Conservation (phyloP, 2,113 vertebrate species). For the Bufo gargarizans region DNA sequence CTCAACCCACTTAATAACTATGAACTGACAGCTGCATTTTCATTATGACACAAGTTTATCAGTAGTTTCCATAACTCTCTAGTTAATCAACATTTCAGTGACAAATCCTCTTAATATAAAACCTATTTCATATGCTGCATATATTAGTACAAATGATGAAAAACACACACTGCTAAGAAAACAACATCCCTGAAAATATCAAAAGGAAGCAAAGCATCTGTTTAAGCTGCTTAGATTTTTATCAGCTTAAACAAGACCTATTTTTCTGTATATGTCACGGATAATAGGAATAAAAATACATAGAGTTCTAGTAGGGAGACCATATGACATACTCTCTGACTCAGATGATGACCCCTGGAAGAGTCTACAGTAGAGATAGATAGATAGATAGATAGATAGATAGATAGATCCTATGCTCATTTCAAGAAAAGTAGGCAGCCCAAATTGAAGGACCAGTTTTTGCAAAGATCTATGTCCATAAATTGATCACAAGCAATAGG, state of each 20-base stretch:
- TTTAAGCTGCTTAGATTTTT: conserved; percentile 43
- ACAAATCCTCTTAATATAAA: not conserved
- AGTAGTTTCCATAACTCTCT: not conserved
- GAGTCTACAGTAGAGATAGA: not conserved
- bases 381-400: not conserved
- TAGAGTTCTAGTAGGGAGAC: not conserved
- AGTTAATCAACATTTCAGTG: not conserved
- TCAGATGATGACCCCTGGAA: not conserved
- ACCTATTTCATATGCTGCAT: not conserved
- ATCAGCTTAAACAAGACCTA: conserved; percentile 33
- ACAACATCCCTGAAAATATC: not conserved
- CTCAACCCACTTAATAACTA: no score
- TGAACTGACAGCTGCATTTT: no score
- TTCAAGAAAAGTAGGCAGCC: no score
- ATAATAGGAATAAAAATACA: conserved; percentile 33
- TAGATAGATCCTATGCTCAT: not conserved
- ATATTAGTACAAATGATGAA: not conserved
- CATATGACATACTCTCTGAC: not conserved
- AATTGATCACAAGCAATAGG: no score
- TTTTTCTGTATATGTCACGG: conserved; percentile 21
- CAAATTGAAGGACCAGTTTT: no score
- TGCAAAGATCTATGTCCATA: no score
- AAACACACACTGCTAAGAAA: not conserved
- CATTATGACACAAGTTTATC: not conserved
- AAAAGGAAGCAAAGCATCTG: not conserved